Evolutionary conservation across 2,113 vertebrate genomes (phyloP).

Genomic region (Neoarius graeffei): DNA sequence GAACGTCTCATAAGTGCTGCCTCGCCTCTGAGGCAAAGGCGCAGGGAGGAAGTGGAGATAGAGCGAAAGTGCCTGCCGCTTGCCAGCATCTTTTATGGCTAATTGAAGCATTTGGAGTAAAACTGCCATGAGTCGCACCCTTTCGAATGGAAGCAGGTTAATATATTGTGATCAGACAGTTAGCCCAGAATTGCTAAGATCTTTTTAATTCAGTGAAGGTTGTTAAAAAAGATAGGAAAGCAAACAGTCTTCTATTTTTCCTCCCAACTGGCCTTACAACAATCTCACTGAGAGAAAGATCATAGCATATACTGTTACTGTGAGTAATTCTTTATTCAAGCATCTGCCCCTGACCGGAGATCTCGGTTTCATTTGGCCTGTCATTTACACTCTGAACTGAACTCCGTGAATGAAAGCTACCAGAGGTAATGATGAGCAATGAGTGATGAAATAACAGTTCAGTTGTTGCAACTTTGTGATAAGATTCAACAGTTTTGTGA

Average conservation of each 20-base stretch:
- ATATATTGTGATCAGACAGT: constrained; percentile 86
- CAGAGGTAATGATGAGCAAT: not conserved
- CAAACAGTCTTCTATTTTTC: constrained; percentile 59
- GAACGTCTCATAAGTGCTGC: constrained; percentile 67
- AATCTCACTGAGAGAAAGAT: constrained; percentile 64
- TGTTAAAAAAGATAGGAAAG: constrained; percentile 76
- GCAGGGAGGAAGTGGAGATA: constrained; percentile 34
- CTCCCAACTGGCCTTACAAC: constrained; percentile 53
- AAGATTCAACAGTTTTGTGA: not conserved
- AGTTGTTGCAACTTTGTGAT: constrained; percentile 6
- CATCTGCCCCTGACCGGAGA: not conserved
- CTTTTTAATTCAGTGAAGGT: constrained; percentile 86
- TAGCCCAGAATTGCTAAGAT: constrained; percentile 81
- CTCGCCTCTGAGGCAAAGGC: constrained; percentile 52
- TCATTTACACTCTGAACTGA: not conserved
- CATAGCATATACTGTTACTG: constrained; percentile 55
- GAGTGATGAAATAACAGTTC: constrained; percentile 20
- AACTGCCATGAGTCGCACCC: constrained; percentile 73
- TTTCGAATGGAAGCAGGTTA: constrained; percentile 76
- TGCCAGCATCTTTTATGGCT: constrained; percentile 76
- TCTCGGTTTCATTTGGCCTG: constrained; percentile 5
- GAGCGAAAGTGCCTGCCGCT: constrained; percentile 60
- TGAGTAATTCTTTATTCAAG: constrained; percentile 31
- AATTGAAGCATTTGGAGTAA: constrained; percentile 79
- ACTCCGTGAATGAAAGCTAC: constrained; percentile 23